Conservation (phyloP, 1,140 invertebrate genomes). For the Cyclargus thomasi region DNA sequence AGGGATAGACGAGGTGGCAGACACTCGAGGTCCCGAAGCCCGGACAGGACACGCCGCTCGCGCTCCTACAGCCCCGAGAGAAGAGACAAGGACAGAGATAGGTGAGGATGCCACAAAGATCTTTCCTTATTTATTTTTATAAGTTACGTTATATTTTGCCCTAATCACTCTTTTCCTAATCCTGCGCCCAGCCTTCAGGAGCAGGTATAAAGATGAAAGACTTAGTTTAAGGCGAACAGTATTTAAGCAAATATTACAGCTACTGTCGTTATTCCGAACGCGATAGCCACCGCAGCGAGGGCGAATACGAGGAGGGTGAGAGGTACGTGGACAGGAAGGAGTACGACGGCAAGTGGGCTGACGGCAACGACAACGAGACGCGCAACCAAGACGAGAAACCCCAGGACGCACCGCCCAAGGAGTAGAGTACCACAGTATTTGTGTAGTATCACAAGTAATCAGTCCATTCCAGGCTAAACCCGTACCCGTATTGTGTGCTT, state of each 20-base stretch:
- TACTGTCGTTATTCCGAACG: constrained; percentile 73
- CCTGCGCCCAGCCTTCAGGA: too few relatives aligned
- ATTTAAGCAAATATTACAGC: constrained; percentile 38
- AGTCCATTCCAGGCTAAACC: not conserved
- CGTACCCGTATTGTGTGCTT: not conserved
- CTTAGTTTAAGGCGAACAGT: constrained; percentile 16
- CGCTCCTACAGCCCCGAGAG: constrained; percentile 77
- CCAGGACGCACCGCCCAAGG: constrained; percentile 42
- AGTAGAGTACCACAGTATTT: constrained; percentile 11
- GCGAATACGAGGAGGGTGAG: constrained; percentile 81
- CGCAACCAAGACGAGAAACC: constrained; percentile 57
- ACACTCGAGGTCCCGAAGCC: constrained; percentile 68
- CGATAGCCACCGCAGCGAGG: constrained; percentile 81
- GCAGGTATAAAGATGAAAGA: too few relatives aligned
- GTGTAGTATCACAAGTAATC: not conserved
- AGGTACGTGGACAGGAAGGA: constrained; percentile 76
- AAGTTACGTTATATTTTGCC: too few relatives aligned
- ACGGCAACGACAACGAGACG: constrained; percentile 66
- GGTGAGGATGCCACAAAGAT: constrained; percentile 43
- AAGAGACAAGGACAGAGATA: constrained; percentile 69
- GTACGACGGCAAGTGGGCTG: constrained; percentile 79
- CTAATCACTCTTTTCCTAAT: too few relatives aligned
- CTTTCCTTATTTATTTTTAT: not conserved
- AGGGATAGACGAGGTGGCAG: constrained; percentile 77
- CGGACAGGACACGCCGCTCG: constrained; percentile 68